Conservation (phyloP, 1,140 invertebrate species). For the Mactra quadrangularis region DNA sequence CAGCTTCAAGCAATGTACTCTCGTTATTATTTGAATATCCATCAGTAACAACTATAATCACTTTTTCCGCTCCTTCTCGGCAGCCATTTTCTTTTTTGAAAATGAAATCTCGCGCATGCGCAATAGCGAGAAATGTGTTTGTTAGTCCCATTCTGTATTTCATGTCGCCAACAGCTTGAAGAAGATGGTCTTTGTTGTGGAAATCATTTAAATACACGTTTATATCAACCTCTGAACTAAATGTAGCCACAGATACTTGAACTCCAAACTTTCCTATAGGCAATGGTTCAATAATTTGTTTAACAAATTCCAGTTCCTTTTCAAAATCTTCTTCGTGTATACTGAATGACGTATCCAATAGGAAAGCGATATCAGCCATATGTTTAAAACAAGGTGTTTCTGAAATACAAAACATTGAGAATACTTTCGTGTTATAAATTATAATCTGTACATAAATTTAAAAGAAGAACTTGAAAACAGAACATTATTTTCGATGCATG, state of each 20-base stretch:
- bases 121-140: constrained; percentile 1
- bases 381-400: constrained; percentile 11
- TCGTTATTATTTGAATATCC: constrained; percentile 66
- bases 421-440: no score
- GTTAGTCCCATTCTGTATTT: neutral
- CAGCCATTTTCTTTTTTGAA: constrained; percentile 28
- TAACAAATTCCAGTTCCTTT: constrained; percentile 60
- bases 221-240: constrained; percentile 44
- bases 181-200: neutral
- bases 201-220: neutral
- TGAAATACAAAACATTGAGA: neutral
- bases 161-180: constrained; percentile 12
- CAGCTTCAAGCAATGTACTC: constrained; percentile 60
- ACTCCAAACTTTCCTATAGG: constrained; percentile 53
- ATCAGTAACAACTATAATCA: constrained; percentile 71
- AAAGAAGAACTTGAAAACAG: no score
- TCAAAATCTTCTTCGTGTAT: constrained; percentile 59
- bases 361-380: constrained; percentile 62
- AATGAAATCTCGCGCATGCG: constrained; percentile 10
- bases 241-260: constrained; percentile 65
- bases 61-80: constrained; percentile 44
- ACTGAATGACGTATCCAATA: constrained; percentile 64
- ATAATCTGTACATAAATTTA: no score
- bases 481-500: no score
- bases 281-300: constrained; percentile 58